phyloP scores from a whole-genome alignment of 2,113 vertebrate species.

The Megaceryle maxima region DNA sequence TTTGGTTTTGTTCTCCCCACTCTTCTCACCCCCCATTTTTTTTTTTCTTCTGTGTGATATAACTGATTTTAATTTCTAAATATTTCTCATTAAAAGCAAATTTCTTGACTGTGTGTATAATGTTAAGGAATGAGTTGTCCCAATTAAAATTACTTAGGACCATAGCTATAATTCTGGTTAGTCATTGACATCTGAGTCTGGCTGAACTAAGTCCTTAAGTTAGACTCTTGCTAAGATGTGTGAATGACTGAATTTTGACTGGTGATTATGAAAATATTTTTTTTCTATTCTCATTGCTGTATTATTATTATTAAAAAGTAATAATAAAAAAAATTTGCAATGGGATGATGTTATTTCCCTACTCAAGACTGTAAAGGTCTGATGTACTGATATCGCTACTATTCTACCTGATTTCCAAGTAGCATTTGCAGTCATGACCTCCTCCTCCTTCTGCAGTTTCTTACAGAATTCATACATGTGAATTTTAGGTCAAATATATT shows the following conservation, averaged over 20 bases:
- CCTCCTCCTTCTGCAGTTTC: background rate
- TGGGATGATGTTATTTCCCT: background rate
- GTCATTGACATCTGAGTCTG: background rate
- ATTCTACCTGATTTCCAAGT: background rate
- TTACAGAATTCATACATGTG: background rate
- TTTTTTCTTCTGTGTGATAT: background rate
- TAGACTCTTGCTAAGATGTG: background rate
- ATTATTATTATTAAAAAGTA: too few relatives aligned
- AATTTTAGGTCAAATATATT: background rate
- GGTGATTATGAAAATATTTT: background rate
- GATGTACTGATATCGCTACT: background rate
- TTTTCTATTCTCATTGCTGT: background rate
- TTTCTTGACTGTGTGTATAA: background rate
- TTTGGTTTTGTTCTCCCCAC: too few relatives aligned
- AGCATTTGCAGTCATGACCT: accelerated
- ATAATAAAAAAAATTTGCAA: too few relatives aligned
- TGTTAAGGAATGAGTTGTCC: background rate
- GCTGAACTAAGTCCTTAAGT: background rate
- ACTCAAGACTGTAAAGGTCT: background rate
- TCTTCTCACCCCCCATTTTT: too few relatives aligned
- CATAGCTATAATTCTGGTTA: background rate
- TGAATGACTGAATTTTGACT: background rate
- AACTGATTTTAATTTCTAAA: background rate
- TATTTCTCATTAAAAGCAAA: background rate
- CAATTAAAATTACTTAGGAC: background rate